Evolutionary conservation across 2,797 vertebrate genomes (phyloP), one percentile per base, ranked within the genome.

Genomic region (Melanotaenia pygmaea): DNA sequence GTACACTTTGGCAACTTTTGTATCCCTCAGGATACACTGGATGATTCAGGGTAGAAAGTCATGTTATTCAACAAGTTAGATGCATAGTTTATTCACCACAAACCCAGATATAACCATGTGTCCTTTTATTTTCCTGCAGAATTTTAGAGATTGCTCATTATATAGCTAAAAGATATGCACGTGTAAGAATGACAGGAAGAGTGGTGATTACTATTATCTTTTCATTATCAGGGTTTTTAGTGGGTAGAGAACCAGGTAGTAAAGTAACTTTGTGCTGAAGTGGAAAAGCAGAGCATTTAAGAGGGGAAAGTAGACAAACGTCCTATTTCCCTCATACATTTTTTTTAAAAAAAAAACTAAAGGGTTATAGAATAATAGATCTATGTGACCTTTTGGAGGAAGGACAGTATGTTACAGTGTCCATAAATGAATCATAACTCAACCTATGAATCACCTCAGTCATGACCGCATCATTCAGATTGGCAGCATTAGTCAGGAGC

Each of bases 401-500:
- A 10, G 14, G 57, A 18, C 12, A 2, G 26, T 12, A n/a, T n/a
- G 35, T 73, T 53, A 53, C 28, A 14, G 51, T 35, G 20, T 70
- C 38, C 6, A 47, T 47, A 66, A 69, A 77, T 45, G 51, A 60
- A 51, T 18, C 35, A 64, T 70, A 50, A 72, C 28, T 59, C 73
- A 67, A 16, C 5, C 65, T 64, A 34, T 0, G 58, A 73, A 70
- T 67, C 40, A 54, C 26, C 12, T 4, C 51, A 45, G 53, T 47
- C 47, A 59, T 51, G 26, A 68, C 57, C 18, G 5, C 54, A 35
- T 71, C 64, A 47, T 77, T 71, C 57, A 62, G 16, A 61, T 7
- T 43, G 70, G 40, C 47, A 56, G 11, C 34, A 28, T 57, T 34
- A 58, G 61, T 64, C 72, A 67, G 28, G 22, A 11, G 45, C 60